Percentiles rank a stretch among this genome's conserved stretches.
Evolutionary conservation across 2,888 invertebrate genomes (phyloP).

Genomic region (Oconnorella tubifera): DNA sequence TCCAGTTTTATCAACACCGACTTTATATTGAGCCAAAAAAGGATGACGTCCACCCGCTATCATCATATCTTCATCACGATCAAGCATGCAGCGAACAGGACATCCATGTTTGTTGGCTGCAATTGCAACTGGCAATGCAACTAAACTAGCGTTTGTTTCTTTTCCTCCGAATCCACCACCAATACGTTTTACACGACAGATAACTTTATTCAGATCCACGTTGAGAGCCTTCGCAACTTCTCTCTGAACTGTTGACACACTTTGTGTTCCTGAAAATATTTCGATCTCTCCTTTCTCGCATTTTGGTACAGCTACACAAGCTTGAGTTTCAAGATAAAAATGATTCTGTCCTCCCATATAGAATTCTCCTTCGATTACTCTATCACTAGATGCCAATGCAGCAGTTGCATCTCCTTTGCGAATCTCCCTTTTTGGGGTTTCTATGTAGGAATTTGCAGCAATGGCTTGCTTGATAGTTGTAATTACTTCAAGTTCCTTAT

Average conservation of each 20-base stretch:
- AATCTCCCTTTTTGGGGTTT: conserved; percentile 9
- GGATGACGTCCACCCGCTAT: conserved; percentile 86
- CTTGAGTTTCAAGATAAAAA: conserved; percentile 87
- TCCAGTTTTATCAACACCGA: conserved; percentile 73
- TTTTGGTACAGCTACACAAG: conserved; percentile 60
- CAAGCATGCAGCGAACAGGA: conserved; percentile 75
- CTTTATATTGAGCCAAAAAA: conserved; percentile 78
- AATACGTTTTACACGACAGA: conserved; percentile 76
- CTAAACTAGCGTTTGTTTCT: conserved; percentile 69
- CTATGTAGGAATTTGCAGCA: conserved; percentile 67
- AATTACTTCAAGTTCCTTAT: conserved; percentile 75
- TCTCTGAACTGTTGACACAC: conserved; percentile 36
- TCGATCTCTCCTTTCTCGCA: conserved; percentile 79
- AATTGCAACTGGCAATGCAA: conserved; percentile 75
- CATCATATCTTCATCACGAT: conserved; percentile 91
- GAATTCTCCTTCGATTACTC: conserved; percentile 74
- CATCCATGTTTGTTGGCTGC: conserved; percentile 67
- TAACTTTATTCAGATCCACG: conserved; percentile 69
- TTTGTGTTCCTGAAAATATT: conserved; percentile 74
- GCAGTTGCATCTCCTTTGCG: conserved; percentile 64
- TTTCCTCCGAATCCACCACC: conserved; percentile 92
- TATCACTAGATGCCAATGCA: conserved; percentile 68
- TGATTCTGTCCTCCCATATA: conserved; percentile 90
- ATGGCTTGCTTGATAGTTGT: conserved; percentile 84
- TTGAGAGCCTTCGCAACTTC: conserved; percentile 62